Evolutionary conservation across 1,140 invertebrate species (phyloP).

Genomic region (Drosophila subpulchrella): DNA sequence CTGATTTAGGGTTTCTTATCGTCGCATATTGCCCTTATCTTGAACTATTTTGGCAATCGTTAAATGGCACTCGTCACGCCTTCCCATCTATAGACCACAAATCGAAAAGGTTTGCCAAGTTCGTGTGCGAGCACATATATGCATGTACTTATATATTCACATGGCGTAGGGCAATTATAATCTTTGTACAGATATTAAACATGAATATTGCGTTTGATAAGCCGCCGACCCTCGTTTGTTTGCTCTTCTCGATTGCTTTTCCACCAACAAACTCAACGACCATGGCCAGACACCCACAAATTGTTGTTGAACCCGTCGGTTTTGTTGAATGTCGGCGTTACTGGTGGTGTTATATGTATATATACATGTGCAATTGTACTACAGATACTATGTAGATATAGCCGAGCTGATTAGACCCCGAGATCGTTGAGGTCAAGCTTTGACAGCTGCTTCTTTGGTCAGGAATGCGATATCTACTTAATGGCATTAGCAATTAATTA

Average conservation of each 20-base stretch:
- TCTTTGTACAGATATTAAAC: conserved; percentile 54
- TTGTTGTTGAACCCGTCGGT: conserved; percentile 1
- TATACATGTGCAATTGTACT: too few relatives aligned
- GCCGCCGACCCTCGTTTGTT: conserved; percentile 28
- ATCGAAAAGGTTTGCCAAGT: conserved; percentile 22
- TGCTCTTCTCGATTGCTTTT: conserved; percentile 34
- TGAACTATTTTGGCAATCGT: neutral
- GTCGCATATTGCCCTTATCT: conserved; percentile 9
- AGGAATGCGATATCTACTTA: neutral
- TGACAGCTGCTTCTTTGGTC: neutral
- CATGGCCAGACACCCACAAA: conserved; percentile 35
- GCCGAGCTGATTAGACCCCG: conserved; percentile 4
- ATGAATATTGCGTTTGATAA: conserved; percentile 65
- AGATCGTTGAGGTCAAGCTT: conserved; percentile 10
- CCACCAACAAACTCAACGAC: conserved; percentile 23
- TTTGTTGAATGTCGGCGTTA: neutral
- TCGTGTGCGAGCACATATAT: neutral
- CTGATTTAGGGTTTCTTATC: neutral
- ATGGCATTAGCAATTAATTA: neutral
- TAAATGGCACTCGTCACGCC: conserved; percentile 25
- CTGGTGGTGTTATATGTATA: conserved; percentile 10
- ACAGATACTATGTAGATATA: conserved; percentile 3
- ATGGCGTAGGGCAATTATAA: conserved; percentile 49
- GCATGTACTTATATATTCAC: neutral
- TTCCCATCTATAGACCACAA: conserved; percentile 4